Conservation (phyloP, 1,140 invertebrate species). For the Lucilia sericata region DNA sequence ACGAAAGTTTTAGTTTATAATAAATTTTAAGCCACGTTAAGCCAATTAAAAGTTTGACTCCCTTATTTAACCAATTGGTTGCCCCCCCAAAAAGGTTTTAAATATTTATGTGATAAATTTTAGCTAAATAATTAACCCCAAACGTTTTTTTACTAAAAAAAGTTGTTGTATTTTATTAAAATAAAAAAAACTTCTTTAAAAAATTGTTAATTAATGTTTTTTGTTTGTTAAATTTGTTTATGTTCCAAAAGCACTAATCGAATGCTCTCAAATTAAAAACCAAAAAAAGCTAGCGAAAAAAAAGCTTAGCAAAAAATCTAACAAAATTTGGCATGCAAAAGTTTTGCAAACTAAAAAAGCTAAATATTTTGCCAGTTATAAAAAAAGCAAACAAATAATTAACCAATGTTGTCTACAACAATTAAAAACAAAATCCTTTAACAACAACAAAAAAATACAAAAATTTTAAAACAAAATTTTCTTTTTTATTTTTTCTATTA, state of each 20-base stretch:
- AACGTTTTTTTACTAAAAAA: too few species aligned
- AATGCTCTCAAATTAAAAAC: background rate
- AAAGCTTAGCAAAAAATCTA: conserved; percentile 22
- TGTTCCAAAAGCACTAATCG: conserved; percentile 35
- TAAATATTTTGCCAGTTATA: background rate
- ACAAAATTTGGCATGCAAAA: conserved; percentile 36
- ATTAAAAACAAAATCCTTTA: background rate
- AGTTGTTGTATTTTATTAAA: too few species aligned
- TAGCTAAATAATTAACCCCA: too few species aligned
- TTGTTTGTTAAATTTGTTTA: background rate
- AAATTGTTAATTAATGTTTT: conserved; percentile 4
- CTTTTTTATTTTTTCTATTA: conserved; percentile 22
- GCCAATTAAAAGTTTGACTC: too few species aligned
- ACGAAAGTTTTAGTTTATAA: too few species aligned
- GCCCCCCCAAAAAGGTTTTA: too few species aligned
- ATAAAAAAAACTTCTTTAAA: background rate
- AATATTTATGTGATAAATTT: too few species aligned
- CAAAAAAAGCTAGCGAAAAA: background rate
- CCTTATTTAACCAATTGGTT: too few species aligned
- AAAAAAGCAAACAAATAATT: conserved; percentile 17
- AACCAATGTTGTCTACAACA: too few species aligned
- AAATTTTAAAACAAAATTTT: conserved; percentile 38
- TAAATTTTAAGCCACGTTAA: too few species aligned
- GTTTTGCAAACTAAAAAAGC: conserved; percentile 29
- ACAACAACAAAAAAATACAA: background rate